Evolutionary conservation across 2,888 invertebrate genomes (phyloP).

Genomic region (Pasiphila rectangulata): DNA sequence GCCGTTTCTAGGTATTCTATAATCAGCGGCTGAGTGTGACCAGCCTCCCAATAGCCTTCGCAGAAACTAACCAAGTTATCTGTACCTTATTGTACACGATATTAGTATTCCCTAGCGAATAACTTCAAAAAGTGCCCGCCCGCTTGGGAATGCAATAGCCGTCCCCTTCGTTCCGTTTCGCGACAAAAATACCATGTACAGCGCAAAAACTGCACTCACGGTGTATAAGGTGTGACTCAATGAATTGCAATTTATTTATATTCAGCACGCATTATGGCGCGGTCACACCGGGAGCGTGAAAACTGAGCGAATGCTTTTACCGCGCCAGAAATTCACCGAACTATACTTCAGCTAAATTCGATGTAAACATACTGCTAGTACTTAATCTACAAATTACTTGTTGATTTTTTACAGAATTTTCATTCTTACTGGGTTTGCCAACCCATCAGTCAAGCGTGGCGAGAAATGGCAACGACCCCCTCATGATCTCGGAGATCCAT

Average conservation of each 20-base stretch:
- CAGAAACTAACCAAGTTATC: no score
- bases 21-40: slow-evolving; percentile 1
- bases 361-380: no score
- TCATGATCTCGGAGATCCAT: no score
- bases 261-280: slow-evolving; percentile 41
- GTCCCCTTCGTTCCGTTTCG: slow-evolving; percentile 18
- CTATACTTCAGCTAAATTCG: no score
- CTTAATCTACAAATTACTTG: no score
- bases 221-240: slow-evolving; percentile 36
- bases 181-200: slow-evolving; percentile 36
- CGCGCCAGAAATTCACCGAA: no score
- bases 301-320: no score
- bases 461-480: no score
- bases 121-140: slow-evolving; percentile 18
- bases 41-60: neutral
- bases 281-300: slow-evolving; percentile 29
- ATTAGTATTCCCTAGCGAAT: neutral
- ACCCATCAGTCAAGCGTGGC: no score
- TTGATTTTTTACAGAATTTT: no score
- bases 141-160: slow-evolving; percentile 15
- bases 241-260: slow-evolving; percentile 51
- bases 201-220: slow-evolving; percentile 38
- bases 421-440: no score
- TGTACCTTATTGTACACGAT: no score
- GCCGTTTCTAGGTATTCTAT: slow-evolving; percentile 1